Conservation (phyloP, 1,140 invertebrate species). For the Drosophila sechellia region DNA sequence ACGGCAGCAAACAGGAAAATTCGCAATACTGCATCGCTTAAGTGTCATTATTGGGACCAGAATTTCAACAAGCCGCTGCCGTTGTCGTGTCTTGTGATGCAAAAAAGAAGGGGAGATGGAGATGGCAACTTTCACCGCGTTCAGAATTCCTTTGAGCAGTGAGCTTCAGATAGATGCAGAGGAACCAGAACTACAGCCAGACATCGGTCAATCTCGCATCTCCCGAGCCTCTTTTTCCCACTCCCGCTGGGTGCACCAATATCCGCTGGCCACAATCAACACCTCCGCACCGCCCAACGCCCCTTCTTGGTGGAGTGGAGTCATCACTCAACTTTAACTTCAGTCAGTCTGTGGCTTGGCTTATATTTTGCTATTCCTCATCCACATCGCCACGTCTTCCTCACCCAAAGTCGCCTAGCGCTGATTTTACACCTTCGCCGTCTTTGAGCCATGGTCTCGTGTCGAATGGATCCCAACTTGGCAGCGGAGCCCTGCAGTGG, state of each 20-base stretch:
- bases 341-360: conserved; percentile 53
- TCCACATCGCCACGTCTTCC: not conserved
- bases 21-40: conserved; percentile 81
- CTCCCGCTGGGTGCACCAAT: conserved; percentile 31
- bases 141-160: conserved; percentile 68
- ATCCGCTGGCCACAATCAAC: conserved; percentile 71
- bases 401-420: conserved; percentile 16
- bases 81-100: conserved; percentile 54
- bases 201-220: conserved; percentile 67
- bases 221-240: not conserved
- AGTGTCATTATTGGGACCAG: conserved; percentile 81
- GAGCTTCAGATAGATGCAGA: conserved; percentile 16
- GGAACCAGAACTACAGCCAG: conserved; percentile 48
- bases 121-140: conserved; percentile 74
- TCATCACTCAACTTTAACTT: conserved; percentile 63
- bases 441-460: conserved; percentile 44
- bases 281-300: conserved; percentile 66
- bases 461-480: conserved; percentile 60
- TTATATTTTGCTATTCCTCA: conserved; percentile 50
- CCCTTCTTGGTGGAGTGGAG: conserved; percentile 46
- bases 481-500: conserved; percentile 15
- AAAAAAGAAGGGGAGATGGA: conserved; percentile 32
- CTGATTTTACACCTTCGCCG: conserved; percentile 74
- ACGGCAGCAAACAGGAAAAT: conserved; percentile 72
- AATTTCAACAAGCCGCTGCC: conserved; percentile 73